Percentiles rank a stretch among this genome's conserved stretches.
These are phyloP conservation scores for Lithodes maja DNA, from an alignment of 2,888 invertebrate genomes.

Conservation along the genomic window DNA sequence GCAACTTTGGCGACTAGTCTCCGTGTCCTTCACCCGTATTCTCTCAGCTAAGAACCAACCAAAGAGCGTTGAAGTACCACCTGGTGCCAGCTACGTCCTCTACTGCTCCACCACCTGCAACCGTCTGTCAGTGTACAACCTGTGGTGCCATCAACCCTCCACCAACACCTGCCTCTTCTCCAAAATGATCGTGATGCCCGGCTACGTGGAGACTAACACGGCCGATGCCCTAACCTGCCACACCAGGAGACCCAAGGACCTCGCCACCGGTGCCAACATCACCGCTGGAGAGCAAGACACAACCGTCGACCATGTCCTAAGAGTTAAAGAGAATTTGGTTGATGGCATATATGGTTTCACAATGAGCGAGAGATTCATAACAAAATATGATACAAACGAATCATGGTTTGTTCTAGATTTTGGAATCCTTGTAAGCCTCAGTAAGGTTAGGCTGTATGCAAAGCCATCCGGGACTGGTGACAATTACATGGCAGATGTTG, in stretches of 20 bases:
- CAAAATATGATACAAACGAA: background rate
- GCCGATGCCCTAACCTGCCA: background rate
- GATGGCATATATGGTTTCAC: slow-evolving; percentile 3
- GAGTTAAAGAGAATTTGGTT: background rate
- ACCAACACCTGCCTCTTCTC: background rate
- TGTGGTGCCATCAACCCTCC: background rate
- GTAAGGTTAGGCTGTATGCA: background rate
- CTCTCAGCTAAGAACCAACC: background rate
- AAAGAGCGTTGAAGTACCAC: background rate
- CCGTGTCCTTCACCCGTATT: background rate
- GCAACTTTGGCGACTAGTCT: background rate
- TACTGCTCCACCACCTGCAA: background rate
- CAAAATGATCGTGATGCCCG: slow-evolving; percentile 14
- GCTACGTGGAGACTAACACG: background rate
- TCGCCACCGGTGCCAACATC: background rate
- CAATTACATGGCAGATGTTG: background rate
- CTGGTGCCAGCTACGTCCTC: background rate
- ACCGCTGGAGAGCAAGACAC: background rate
- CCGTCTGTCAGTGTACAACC: background rate
- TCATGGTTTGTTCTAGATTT: background rate
- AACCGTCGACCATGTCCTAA: background rate
- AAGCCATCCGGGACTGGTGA: too few species aligned
- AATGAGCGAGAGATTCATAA: background rate
- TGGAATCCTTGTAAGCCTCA: background rate
- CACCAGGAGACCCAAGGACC: background rate